phyloP scores from a whole-genome alignment of 2,888 invertebrate species.

The Cryptus viduatorius region DNA sequence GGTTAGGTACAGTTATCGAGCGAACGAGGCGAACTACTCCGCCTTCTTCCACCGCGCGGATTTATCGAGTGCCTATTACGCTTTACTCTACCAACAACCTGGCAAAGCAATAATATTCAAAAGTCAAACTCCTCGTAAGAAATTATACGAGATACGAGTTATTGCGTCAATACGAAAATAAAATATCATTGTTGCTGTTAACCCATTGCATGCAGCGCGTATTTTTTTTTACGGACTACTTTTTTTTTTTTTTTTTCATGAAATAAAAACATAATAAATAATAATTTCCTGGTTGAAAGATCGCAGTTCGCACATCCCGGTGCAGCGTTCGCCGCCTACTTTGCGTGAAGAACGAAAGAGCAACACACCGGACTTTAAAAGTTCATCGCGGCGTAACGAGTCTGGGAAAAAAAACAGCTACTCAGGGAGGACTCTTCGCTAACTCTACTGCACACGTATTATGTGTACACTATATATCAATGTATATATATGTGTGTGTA shows the following conservation, averaged over 20 bases:
- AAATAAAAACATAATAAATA: background rate
- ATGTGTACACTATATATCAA: conserved; percentile 9
- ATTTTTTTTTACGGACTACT: too few species aligned
- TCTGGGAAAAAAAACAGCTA: conserved; percentile 37
- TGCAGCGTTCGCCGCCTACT: conserved; percentile 5
- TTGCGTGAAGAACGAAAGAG: conserved; percentile 31
- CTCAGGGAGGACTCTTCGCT: conserved; percentile 57
- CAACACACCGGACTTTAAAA: conserved; percentile 42
- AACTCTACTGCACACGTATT: conserved; percentile 51
- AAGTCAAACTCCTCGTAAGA: conserved; percentile 9
- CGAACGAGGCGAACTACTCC: conserved; percentile 73
- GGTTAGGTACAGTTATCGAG: conserved; percentile 78
- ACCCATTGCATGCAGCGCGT: too few species aligned
- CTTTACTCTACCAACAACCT: background rate
- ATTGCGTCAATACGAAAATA: background rate
- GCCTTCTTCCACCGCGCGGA: background rate
- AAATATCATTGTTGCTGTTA: background rate
- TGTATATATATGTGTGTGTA: conserved; percentile 33
- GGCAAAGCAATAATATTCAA: conserved; percentile 3
- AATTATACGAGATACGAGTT: background rate
- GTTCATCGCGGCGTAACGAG: conserved; percentile 55
- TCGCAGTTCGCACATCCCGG: background rate
- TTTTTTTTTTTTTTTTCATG: too few species aligned
- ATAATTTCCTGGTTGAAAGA: conserved; percentile 10
- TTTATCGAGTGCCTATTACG: conserved; percentile 19